Evolutionary conservation across 2,797 vertebrate species (phyloP).

Genomic region (Argyrosomus regius): DNA sequence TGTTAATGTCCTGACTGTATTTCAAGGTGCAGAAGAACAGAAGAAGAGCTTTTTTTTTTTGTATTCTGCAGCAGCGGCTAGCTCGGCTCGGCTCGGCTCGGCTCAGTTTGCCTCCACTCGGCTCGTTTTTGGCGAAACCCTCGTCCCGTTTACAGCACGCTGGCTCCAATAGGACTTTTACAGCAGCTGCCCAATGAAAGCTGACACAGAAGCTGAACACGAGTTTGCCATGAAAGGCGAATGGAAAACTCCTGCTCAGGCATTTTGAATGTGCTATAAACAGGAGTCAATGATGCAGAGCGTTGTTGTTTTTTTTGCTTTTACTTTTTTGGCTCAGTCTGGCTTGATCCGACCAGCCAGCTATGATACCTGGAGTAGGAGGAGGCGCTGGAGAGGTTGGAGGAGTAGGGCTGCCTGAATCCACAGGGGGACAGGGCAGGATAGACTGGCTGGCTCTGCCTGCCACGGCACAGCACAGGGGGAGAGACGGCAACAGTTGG

Average conservation of each 20-base stretch:
- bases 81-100: constrained; percentile 43
- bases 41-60: neutral
- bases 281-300: constrained; percentile 63
- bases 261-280: constrained; percentile 60
- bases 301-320: constrained; percentile 5
- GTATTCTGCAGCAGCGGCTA: constrained; percentile 52
- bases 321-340: constrained; percentile 7
- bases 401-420: constrained; percentile 96
- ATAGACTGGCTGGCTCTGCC: constrained; percentile 98
- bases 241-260: constrained; percentile 45
- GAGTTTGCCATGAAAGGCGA: constrained; percentile 9
- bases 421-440: constrained; percentile 94
- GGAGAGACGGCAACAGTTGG: constrained; percentile 66
- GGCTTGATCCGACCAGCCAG: constrained; percentile 68
- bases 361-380: constrained; percentile 97
- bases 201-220: constrained; percentile 9
- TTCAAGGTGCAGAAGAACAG: neutral
- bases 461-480: constrained; percentile 86
- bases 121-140: constrained; percentile 35
- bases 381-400: constrained; percentile 92
- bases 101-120: constrained; percentile 25
- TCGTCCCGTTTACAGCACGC: constrained; percentile 71
- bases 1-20: neutral
- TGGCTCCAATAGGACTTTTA: constrained; percentile 31
- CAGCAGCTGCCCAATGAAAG: constrained; percentile 30